Evolutionary conservation across 2,888 invertebrate species (phyloP).

Genomic region (Dryobotodes eremita): DNA sequence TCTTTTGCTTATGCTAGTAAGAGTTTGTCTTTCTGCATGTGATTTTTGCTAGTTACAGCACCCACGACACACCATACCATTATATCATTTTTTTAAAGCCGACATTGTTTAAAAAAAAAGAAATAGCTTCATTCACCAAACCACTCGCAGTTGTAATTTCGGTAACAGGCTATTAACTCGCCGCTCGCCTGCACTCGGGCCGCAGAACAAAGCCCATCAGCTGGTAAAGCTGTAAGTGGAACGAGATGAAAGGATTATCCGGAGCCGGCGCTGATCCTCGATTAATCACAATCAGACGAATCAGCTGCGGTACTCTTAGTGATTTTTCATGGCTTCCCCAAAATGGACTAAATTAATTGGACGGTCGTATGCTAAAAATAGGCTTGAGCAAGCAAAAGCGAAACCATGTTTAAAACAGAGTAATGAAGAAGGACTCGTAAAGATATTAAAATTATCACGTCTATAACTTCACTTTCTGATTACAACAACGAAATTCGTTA

Average conservation of each 20-base stretch:
- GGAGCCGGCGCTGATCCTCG: conserved; percentile 52
- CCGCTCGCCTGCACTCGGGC: conserved; percentile 5
- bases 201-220: conserved; percentile 48
- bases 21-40: neutral
- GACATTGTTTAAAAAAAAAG: no score
- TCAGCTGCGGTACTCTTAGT: conserved; percentile 46
- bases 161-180: conserved; percentile 14
- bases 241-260: conserved; percentile 68
- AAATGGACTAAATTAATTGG: conserved; percentile 30
- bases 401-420: neutral
- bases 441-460: no score
- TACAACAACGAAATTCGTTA: neutral
- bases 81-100: neutral
- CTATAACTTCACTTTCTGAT: no score
- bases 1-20: neutral
- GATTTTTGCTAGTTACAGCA: neutral
- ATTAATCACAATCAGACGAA: conserved; percentile 66
- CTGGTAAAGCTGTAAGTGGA: conserved; percentile 53
- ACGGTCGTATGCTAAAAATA: conserved; percentile 9
- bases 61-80: no score
- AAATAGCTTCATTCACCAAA: neutral
- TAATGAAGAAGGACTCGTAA: no score
- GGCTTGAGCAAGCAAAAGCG: neutral
- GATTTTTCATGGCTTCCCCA: conserved; percentile 50
- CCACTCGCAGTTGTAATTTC: conserved; percentile 9